A percentile compares a stretch with the other conserved stretches of the same genome.
These are phyloP conservation scores for Mystacides longicornis DNA, from an alignment of 2,888 invertebrate genomes.

Conservation along the genomic window DNA sequence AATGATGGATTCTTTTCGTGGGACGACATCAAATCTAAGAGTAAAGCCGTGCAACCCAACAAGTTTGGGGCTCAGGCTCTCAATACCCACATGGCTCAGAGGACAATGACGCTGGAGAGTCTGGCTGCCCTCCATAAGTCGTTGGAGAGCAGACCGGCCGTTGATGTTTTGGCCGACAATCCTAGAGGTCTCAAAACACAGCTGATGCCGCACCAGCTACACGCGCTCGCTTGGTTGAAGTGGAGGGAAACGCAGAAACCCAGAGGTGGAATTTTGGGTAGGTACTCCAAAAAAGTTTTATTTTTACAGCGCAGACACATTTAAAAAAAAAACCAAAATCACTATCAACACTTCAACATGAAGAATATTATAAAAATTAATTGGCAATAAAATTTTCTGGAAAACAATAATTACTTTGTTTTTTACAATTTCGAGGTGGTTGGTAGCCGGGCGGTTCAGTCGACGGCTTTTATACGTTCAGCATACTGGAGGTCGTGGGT, in stretches of 20 bases:
- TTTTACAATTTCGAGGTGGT: too few relatives aligned
- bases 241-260: constrained; percentile 88
- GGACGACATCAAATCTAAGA: constrained; percentile 48
- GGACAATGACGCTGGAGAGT: constrained; percentile 62
- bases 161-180: constrained; percentile 48
- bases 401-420: too few relatives aligned
- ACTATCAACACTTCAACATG: too few relatives aligned
- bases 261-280: constrained; percentile 79
- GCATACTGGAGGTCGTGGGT: too few relatives aligned
- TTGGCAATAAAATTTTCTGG: too few relatives aligned
- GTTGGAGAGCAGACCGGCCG: constrained; percentile 58
- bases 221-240: constrained; percentile 79
- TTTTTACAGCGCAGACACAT: too few relatives aligned
- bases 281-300: constrained; percentile 17
- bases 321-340: too few relatives aligned
- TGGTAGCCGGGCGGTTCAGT: too few relatives aligned
- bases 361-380: too few relatives aligned
- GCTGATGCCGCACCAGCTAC: constrained; percentile 77
- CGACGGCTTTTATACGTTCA: too few relatives aligned
- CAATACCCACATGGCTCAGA: constrained; percentile 60
- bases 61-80: constrained; percentile 57
- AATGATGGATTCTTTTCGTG: constrained; percentile 41
- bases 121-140: constrained; percentile 66
- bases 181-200: constrained; percentile 57
- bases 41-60: constrained; percentile 47